These are phyloP conservation scores for Protomyctophum bolini DNA, from an alignment of 2,113 vertebrate genomes.

Conservation along the genomic window DNA sequence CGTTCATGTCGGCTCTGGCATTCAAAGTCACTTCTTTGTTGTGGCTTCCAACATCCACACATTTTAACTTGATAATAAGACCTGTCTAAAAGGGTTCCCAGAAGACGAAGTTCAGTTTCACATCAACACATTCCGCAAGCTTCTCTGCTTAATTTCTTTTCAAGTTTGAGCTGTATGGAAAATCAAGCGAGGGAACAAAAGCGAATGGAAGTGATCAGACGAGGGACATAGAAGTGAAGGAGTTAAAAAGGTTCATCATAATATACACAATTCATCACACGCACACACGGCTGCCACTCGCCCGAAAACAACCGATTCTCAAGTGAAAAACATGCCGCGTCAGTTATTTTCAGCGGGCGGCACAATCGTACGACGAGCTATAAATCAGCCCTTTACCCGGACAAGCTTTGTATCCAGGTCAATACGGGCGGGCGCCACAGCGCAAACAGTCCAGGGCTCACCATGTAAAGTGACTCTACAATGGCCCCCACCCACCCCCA, in stretches of 20 bases:
- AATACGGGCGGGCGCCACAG: constrained; percentile 87
- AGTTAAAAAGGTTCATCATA: constrained; percentile 6
- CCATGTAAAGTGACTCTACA: constrained; percentile 86
- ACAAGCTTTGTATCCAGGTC: constrained; percentile 77
- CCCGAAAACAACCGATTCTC: too few relatives aligned
- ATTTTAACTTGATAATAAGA: neutral
- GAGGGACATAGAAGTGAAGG: constrained; percentile 5
- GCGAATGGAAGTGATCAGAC: constrained; percentile 4
- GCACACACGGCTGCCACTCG: too few relatives aligned
- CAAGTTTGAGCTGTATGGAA: neutral
- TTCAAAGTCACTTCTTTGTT: neutral
- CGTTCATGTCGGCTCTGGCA: neutral
- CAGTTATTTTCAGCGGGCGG: too few relatives aligned
- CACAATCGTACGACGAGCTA: too few relatives aligned
- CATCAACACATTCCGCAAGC: neutral
- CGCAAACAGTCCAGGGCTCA: constrained; percentile 77
- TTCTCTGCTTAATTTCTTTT: neutral
- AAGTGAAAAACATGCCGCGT: too few relatives aligned
- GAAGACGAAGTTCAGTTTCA: neutral
- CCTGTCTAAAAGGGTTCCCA: neutral
- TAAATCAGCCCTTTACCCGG: constrained; percentile 11
- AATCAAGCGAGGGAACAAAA: constrained; percentile 14
- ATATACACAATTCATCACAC: too few relatives aligned
- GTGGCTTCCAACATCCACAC: neutral
- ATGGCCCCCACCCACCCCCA: constrained; percentile 12